These are phyloP conservation scores for Zygothrica quintamaculata DNA, from an alignment of 2,888 invertebrate genomes.

Conservation along the genomic window DNA sequence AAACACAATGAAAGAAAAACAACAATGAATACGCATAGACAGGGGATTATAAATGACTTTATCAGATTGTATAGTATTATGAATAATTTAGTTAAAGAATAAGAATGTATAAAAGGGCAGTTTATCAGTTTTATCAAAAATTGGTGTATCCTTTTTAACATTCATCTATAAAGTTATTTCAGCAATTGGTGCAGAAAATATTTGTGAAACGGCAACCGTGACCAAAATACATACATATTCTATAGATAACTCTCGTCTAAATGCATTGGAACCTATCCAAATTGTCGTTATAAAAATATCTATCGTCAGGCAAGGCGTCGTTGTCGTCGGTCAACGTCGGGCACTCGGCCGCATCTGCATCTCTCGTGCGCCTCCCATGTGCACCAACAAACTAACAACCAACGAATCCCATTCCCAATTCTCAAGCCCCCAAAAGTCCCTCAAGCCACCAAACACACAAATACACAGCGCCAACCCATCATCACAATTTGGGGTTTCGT, in stretches of 20 bases:
- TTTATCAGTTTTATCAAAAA: slow-evolving; percentile 7
- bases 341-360: slow-evolving; percentile 62
- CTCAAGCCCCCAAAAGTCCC: slow-evolving; percentile 6
- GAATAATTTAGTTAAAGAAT: background rate
- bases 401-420: slow-evolving; percentile 4
- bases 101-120: no score
- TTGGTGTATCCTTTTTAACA: background rate
- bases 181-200: slow-evolving; percentile 71
- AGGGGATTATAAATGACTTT: background rate
- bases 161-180: slow-evolving; percentile 7
- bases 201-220: slow-evolving; percentile 71
- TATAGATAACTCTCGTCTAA: slow-evolving; percentile 80
- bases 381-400: no score
- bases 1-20: background rate
- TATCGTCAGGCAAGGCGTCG: slow-evolving; percentile 62
- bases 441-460: slow-evolving; percentile 5
- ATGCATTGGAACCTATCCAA: slow-evolving; percentile 84
- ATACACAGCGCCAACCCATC: slow-evolving; percentile 9
- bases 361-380: slow-evolving; percentile 59
- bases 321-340: slow-evolving; percentile 62
- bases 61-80: background rate
- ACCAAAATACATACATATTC: slow-evolving; percentile 74
- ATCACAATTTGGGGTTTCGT: slow-evolving; percentile 9
- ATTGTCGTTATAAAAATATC: slow-evolving; percentile 83
- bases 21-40: background rate